Evolutionary conservation across 2,797 vertebrate genomes (phyloP).

Genomic region (Tadarida brasiliensis): DNA sequence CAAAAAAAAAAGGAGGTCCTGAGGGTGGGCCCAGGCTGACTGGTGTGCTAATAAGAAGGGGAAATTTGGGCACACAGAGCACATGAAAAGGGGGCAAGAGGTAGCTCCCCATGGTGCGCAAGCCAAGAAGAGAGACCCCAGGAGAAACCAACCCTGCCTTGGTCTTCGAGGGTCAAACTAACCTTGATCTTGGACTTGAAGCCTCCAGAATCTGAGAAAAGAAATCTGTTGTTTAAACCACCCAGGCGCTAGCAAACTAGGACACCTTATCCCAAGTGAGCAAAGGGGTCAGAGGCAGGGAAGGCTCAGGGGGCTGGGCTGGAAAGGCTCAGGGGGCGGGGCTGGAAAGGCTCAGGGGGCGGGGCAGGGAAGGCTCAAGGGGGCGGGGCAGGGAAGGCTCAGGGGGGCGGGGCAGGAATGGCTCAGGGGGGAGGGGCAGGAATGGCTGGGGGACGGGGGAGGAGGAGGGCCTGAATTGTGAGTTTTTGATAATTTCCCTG

Average conservation of each 20-base stretch:
- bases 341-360: background rate
- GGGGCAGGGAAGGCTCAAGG: no score
- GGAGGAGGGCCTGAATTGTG: no score
- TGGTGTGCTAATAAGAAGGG: background rate
- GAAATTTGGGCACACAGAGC: background rate
- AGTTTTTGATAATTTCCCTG: background rate
- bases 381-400: no score
- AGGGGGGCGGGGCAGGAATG: background rate
- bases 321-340: no score
- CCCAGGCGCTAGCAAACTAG: no score
- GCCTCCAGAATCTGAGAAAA: background rate
- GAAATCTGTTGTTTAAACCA: background rate
- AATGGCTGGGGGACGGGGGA: no score
- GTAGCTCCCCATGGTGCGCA: background rate
- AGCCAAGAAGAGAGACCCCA: background rate
- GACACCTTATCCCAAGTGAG: background rate
- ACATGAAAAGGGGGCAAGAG: rapidly evolving
- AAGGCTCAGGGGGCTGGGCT: no score
- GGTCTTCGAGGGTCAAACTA: background rate
- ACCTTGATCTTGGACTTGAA: background rate
- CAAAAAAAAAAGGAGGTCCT: background rate
- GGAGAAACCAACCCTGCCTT: background rate
- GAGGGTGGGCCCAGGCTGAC: rapidly evolving
- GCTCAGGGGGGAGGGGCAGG: background rate
- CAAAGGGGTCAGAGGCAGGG: background rate